Evolutionary conservation across 1,140 invertebrate species (phyloP), one percentile per base, ranked within the genome.

Genomic region (Fopius arisanus): DNA sequence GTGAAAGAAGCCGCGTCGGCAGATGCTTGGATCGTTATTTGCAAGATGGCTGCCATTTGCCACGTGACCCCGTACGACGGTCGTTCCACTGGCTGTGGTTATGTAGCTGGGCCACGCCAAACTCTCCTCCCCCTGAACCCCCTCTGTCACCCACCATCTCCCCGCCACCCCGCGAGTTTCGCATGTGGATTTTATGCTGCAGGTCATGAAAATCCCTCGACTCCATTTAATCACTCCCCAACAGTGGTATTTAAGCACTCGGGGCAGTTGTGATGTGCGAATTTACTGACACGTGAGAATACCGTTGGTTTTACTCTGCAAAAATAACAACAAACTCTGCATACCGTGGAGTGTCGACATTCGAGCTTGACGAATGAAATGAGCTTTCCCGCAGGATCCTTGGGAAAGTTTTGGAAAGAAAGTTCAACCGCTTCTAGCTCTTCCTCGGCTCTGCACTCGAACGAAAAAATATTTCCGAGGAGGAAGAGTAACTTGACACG

Each of bases 11-110:
- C 71, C 75, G 74, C 68, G 75, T 67, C 73, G 73, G 75, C 75
- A 79, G 77, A 79, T 79, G 78, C 76, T 76, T 71, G 80, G 79
- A 81, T 80, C 78, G 75, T 76, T 76, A 76, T 76, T 76, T 72
- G 74, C 79, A 80, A 80, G 77, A 81, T 80, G 80, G 80, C 80
- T 77, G 79, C 74, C 67, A 63, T 67, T 43, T 51, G 70, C 67
- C 80, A 81, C 79, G 80, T 80, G 80, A 81, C 78, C 78, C 43
- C 78, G 26, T 59, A 59, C 54, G 54, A 26, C 23, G 9, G 21
- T 28, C 54, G 54, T 59, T 59, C 26, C 54, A 59, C 54, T 59
- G 54, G 21, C 16, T 59, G 54, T 59, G 54, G 54, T 59, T 59
- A 59, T 59, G 54, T 59, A 59, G 54, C 54, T 10, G 54, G 54